Evolutionary conservation across 2,797 vertebrate species (phyloP), one percentile per base, ranked within the genome.

Genomic region (Nyctibius grandis): DNA sequence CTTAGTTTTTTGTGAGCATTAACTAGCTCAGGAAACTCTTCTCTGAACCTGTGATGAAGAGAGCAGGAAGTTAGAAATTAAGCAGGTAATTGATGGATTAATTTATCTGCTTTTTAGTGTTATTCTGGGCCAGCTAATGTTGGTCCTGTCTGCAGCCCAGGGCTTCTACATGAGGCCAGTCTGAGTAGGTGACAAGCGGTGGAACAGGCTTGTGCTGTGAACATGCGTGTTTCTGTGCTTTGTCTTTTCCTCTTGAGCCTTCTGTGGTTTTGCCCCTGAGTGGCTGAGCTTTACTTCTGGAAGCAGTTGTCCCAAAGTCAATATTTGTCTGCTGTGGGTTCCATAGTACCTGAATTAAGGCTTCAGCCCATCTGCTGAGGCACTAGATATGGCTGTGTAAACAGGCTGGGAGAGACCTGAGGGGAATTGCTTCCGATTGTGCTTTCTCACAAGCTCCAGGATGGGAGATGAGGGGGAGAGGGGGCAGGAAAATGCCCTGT

Each of bases 271-370:
- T 73, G 50, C 34, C 70, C 56, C 38, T 31, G 38, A 14, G 29
- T 0, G 0, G 36, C 9, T 3, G 6, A 28, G 1, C 59, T 67
- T 82, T 12, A 0, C 25, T 48, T 44, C 38, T 53, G 64, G n/a
- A 34, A 15, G 33, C 11, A 9, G 22, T 57, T 14, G 5, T 34
- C 29, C 40, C 8, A 1, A 63, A 42, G 38, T 57, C 73, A 44
- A 0, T 61, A 4, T 76, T 60, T 76, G 22, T 69, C 28, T 45
- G 54, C 80, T 44, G 13, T 6, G 19, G 20, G 33, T 73, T 83
- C 64, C 11, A 2, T 22, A 12, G 38, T 12, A 51, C 26, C 23
- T 57, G 18, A 31, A 50, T 18, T 9, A n/a, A 72, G n/a, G 54
- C 63, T 89, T 36, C 33, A 59, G 20, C 12, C 21, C 6, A 4